phyloP scores from a whole-genome alignment of 2,113 vertebrate genomes.

The Globicephala melas region DNA sequence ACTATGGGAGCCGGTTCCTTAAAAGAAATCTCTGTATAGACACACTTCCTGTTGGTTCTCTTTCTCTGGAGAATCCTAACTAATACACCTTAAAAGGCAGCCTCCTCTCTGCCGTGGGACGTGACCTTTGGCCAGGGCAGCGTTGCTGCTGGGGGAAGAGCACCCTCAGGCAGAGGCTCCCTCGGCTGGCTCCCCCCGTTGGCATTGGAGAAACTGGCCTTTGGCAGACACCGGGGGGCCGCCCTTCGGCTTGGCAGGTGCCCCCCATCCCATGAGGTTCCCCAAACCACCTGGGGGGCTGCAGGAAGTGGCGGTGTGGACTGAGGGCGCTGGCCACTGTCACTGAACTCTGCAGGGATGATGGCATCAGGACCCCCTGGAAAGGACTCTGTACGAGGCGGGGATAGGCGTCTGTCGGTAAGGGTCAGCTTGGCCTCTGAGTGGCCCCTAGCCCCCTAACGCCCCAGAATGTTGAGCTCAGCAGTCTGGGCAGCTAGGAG shows the following conservation, averaged over 20 bases:
- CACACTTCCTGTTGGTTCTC: not conserved
- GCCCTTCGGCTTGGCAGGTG: not conserved
- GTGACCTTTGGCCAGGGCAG: not conserved
- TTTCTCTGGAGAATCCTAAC: not conserved
- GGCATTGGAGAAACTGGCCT: not conserved
- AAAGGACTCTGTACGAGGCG: not conserved
- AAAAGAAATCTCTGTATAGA: not conserved
- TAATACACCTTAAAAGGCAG: not conserved
- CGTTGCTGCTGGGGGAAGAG: not conserved
- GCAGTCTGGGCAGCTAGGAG: not conserved
- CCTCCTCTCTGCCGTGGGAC: not conserved
- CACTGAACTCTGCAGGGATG: not conserved
- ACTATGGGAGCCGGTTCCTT: not conserved
- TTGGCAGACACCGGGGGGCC: not conserved
- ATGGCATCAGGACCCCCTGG: not conserved
- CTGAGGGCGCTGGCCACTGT: not conserved
- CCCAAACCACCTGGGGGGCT: not conserved
- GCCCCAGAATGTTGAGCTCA: not conserved
- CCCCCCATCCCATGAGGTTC: too few relatives aligned
- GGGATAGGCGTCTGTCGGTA: not conserved
- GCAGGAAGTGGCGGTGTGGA: not conserved
- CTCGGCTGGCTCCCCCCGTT: not conserved
- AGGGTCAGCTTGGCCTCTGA: not conserved
- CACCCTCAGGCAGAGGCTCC: not conserved
- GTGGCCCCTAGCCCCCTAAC: fast-evolving